Evolutionary conservation across 2,113 vertebrate species (phyloP), one percentile per base, ranked within the genome.

Genomic region (Trogon surrucura): DNA sequence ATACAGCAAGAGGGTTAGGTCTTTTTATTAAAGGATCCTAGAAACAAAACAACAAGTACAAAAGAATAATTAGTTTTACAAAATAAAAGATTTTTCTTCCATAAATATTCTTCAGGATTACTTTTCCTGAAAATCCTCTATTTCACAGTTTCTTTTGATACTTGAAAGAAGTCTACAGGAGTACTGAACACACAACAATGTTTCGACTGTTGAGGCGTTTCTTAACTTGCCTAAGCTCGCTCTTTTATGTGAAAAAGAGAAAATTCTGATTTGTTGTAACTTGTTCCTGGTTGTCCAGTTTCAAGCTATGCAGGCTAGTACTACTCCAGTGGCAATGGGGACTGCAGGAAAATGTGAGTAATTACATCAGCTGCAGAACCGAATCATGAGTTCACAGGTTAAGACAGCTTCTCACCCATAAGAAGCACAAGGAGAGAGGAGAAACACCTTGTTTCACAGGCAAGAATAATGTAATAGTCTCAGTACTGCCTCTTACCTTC

Each of bases 1-100:
- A 99, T 61, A 99, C 98, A 22, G 99, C 99, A 11, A 98, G 98
- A 81, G 99, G 99, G 93, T 99, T 99, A 32, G 98, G 97, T 58
- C 98, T 98, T 92, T 97, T 98, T 95, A 98, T 85, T 96, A 99
- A 96, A 66, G 98, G 98, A 93, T 99, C 99, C 99, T 99, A 91
- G 65, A 93, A 73, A 25, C 3, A 85, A 16, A 91, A 56, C 10
- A 41, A 80, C 10, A 84, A 11, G 19, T 7, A 89, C 2, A 27
- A 20, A 91, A 44, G 15, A 85, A 81, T 44, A 30, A 29, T 3
- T 2, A 1, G 41, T 51, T 89, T 78, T 16, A 82, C 10, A 69
- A 95, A 82, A 61, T 23, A 13, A 41, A 78, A 44, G 8, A 29
- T n/a, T 66, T 84, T 94, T 75, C 13, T 91, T 86, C 41, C 21